Conservation (phyloP, 2,888 invertebrate species). For the Andrena bucephala region DNA sequence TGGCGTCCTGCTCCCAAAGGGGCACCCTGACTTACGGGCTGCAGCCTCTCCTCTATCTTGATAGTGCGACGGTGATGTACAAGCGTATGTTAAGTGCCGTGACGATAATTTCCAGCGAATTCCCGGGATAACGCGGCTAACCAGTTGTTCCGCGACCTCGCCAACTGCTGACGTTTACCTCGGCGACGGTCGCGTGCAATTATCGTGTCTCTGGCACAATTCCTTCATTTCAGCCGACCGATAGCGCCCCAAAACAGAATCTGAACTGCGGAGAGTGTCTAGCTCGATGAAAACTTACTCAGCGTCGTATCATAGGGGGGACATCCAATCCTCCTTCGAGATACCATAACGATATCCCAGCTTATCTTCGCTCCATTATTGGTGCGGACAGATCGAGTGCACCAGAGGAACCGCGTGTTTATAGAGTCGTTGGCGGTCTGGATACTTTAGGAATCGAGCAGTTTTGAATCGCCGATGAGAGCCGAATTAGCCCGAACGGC, state of each 20-base stretch:
- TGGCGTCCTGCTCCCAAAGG: conserved; percentile 72
- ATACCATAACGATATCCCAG: background rate
- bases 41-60: conserved; percentile 60
- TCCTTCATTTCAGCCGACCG: background rate
- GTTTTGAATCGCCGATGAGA: conserved; percentile 70
- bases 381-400: background rate
- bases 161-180: conserved; percentile 26
- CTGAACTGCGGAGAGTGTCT: background rate
- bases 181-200: conserved; percentile 26
- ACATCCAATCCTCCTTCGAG: background rate
- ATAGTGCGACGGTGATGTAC: conserved; percentile 49
- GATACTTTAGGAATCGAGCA: conserved; percentile 70
- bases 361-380: background rate
- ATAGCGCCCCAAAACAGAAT: too few species aligned
- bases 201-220: background rate
- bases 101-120: conserved; percentile 53
- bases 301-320: background rate
- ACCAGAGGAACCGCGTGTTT: conserved; percentile 42
- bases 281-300: background rate
- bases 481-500: conserved; percentile 73
- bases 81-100: conserved; percentile 51
- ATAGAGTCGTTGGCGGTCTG: conserved; percentile 44
- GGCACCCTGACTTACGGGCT: conserved; percentile 70
- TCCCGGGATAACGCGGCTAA: conserved; percentile 41
- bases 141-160: conserved; percentile 37